Percentiles rank a stretch among this genome's conserved stretches.
Conservation (phyloP, 53 echinoderm and acorn worm species). For the Apostichopus leukothele region DNA sequence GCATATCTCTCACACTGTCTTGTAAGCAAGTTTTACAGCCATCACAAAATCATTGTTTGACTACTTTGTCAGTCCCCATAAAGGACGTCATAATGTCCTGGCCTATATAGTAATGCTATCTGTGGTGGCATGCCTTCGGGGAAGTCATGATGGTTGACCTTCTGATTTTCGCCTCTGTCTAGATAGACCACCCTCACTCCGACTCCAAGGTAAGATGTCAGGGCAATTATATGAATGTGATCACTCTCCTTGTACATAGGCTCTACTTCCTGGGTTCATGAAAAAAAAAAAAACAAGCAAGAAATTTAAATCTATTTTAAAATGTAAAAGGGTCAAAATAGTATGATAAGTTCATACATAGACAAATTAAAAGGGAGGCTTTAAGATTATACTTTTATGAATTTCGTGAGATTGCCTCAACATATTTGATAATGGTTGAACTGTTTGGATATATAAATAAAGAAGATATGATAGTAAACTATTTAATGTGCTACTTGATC, state of each 20-base stretch:
- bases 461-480: too few species aligned
- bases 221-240: slow-evolving; percentile 98
- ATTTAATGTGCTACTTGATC: too few species aligned
- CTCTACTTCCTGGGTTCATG: slow-evolving; percentile 86
- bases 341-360: too few species aligned
- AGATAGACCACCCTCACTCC: slow-evolving; percentile 92
- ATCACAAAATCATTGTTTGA: not conserved
- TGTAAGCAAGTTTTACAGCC: not conserved
- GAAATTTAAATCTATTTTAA: not conserved
- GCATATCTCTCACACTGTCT: not conserved
- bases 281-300: not conserved
- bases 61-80: slow-evolving; percentile 47
- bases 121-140: slow-evolving; percentile 85
- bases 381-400: too few species aligned
- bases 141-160: slow-evolving; percentile 92
- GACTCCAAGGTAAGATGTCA: slow-evolving; percentile 75
- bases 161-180: slow-evolving; percentile 78
- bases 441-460: too few species aligned
- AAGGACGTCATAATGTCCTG: slow-evolving; percentile 96
- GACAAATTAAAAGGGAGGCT: too few species aligned
- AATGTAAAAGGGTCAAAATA: too few species aligned
- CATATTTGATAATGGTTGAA: too few species aligned
- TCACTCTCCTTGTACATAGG: slow-evolving; percentile 99
- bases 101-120: slow-evolving; percentile 82
- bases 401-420: not conserved